Conservation (phyloP, 2,113 vertebrate genomes). For the Chaenogobius annularis region DNA sequence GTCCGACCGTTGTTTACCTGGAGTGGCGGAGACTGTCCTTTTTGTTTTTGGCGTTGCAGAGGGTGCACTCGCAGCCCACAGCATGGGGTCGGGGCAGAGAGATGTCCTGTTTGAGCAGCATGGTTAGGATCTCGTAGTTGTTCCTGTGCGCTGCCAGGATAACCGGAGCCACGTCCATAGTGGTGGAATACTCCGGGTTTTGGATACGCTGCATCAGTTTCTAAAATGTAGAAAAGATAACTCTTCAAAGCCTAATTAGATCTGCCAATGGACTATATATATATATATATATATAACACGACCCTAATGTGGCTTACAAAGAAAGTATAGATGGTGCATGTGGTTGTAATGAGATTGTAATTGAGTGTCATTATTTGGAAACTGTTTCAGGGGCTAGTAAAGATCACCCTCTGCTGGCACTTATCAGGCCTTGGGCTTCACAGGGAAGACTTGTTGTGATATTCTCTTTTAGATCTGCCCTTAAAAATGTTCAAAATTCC, state of each 20-base stretch:
- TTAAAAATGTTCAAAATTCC: neutral
- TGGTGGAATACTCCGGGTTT: constrained; percentile 98
- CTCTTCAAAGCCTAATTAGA: neutral
- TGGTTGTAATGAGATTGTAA: neutral
- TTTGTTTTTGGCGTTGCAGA: constrained; percentile 98
- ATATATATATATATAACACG: neutral
- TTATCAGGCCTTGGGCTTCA: too few relatives aligned
- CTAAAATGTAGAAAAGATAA: constrained; percentile 68
- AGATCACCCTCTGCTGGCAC: neutral
- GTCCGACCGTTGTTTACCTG: constrained; percentile 71
- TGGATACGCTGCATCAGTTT: constrained; percentile 98
- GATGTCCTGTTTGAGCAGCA: constrained; percentile 97
- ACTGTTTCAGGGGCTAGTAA: neutral
- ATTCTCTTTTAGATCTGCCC: neutral
- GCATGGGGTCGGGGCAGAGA: constrained; percentile 96
- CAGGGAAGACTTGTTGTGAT: neutral
- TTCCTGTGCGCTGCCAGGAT: constrained; percentile 98
- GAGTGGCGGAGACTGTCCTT: constrained; percentile 97
- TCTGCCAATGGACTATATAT: neutral
- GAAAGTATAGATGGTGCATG: neutral
- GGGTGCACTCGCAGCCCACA: constrained; percentile 95
- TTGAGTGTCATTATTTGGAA: neutral
- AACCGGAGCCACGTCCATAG: constrained; percentile 97
- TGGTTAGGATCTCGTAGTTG: constrained; percentile 98
- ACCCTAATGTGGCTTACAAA: neutral